Conservation (phyloP, 2,888 invertebrate genomes). For the Chrysopilus asiliformis region DNA sequence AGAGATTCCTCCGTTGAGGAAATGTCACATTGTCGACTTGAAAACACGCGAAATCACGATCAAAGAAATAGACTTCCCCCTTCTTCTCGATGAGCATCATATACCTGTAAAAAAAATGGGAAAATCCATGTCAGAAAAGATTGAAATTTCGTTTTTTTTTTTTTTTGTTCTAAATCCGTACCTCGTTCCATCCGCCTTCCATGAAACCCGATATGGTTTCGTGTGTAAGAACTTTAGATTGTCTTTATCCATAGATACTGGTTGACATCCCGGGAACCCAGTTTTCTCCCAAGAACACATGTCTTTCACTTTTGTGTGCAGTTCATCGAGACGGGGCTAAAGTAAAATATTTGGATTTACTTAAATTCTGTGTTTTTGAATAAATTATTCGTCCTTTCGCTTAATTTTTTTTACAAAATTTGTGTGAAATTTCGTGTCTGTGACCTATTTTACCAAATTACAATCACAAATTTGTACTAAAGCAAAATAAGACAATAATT, state of each 20-base stretch:
- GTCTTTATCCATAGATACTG: conserved; percentile 83
- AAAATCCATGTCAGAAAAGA: background rate
- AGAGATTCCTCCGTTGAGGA: conserved; percentile 57
- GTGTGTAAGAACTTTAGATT: conserved; percentile 64
- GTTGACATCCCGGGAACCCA: conserved; percentile 94
- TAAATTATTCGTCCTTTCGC: too few relatives aligned
- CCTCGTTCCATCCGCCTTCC: conserved; percentile 98
- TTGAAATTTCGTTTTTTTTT: too few relatives aligned
- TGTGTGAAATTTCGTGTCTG: too few relatives aligned
- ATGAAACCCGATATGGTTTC: conserved; percentile 89
- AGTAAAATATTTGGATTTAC: too few relatives aligned
- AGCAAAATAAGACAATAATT: too few relatives aligned
- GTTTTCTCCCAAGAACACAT: conserved; percentile 67
- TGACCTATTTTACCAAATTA: too few relatives aligned
- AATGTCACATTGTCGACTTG: conserved; percentile 70
- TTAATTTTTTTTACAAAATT: too few relatives aligned
- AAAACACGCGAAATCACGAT: conserved; percentile 89
- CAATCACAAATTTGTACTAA: too few relatives aligned
- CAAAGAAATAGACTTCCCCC: conserved; percentile 81
- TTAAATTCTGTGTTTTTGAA: too few relatives aligned
- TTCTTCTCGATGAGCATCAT: conserved; percentile 90
- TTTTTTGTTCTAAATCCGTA: too few relatives aligned
- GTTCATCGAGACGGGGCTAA: conserved; percentile 39
- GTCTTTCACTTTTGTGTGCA: conserved; percentile 61
- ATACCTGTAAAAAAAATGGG: conserved; percentile 42